Evolutionary conservation across 2,797 vertebrate genomes (phyloP), one percentile per base, ranked within the genome.

Genomic region (Siniperca scherzeri): DNA sequence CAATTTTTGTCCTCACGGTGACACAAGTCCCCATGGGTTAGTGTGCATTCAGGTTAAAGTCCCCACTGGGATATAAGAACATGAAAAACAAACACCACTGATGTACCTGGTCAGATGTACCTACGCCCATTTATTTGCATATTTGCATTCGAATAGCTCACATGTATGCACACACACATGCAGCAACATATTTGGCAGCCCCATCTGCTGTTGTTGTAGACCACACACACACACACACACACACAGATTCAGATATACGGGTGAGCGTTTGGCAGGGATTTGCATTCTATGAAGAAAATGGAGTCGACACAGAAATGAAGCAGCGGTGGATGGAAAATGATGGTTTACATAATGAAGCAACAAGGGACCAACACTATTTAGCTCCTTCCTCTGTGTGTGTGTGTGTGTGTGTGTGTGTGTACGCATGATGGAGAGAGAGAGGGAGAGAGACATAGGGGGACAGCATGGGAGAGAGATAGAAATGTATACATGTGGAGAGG

Each of bases 281-380:
- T 91, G 76, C 86, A 87, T 89, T 84, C 83, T 53, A 90, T 74
- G 81, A 86, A 77, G 88, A 89, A 93, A 90, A 92, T 89, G 78
- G 81, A 88, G 87, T 70, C 77, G 72, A 89, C 84, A 81, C 75
- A 82, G 77, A 88, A 90, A 78, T 40, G 88, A 90, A 86, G 87
- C 84, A 82, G 85, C 77, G 68, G 79, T 78, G 78, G 80, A 82
- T 72, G 68, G 80, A 80, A 93, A 89, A 89, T 56, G 90, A 91
- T 73, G 81, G 84, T 91, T 92, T 91, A 83, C 81, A 61, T 90
- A 91, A 93, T 88, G 89, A 92, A 91, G 90, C 87, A 76, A 83
- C 89, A 56, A 90, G 87, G 72, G 87, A 88, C 82, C 16, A 33
- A 86, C 81, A 60, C 83, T 71, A 52, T 88, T 90, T 70, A 84